phyloP scores from a whole-genome alignment of 2,113 vertebrate genomes.

The Isurus oxyrinchus region DNA sequence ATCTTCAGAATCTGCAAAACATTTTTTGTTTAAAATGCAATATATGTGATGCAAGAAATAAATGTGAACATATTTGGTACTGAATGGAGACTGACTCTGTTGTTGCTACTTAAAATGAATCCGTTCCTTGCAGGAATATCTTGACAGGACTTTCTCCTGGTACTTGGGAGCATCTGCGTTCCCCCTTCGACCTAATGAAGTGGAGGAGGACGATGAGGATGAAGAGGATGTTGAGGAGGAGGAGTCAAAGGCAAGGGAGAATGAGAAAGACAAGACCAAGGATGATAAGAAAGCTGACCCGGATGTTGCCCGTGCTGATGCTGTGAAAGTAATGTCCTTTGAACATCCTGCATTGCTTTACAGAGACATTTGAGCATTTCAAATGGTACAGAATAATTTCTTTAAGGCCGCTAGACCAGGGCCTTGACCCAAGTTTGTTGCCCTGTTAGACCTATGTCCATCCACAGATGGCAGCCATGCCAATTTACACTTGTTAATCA shows the following conservation, averaged over 20 bases:
- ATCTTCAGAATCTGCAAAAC: background rate
- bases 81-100: background rate
- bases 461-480: background rate
- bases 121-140: slow-evolving; percentile 62
- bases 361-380: background rate
- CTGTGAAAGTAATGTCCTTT: slow-evolving; percentile 69
- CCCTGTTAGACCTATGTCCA: background rate
- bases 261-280: slow-evolving; percentile 57
- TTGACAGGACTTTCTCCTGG: slow-evolving; percentile 84
- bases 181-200: slow-evolving; percentile 67
- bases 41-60: background rate
- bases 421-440: background rate
- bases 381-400: background rate
- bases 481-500: background rate
- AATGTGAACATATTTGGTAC: background rate
- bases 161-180: slow-evolving; percentile 70
- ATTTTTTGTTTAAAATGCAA: background rate
- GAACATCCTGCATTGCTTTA: background rate
- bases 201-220: slow-evolving; percentile 66
- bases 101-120: background rate
- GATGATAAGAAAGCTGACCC: slow-evolving; percentile 72
- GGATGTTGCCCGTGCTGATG: slow-evolving; percentile 73
- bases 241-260: slow-evolving; percentile 46
- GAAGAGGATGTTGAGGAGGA: slow-evolving; percentile 57
- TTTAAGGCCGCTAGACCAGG: too few species aligned